These are phyloP conservation scores for Eristalis intricaria DNA, from an alignment of 2,888 invertebrate genomes.

Conservation along the genomic window DNA sequence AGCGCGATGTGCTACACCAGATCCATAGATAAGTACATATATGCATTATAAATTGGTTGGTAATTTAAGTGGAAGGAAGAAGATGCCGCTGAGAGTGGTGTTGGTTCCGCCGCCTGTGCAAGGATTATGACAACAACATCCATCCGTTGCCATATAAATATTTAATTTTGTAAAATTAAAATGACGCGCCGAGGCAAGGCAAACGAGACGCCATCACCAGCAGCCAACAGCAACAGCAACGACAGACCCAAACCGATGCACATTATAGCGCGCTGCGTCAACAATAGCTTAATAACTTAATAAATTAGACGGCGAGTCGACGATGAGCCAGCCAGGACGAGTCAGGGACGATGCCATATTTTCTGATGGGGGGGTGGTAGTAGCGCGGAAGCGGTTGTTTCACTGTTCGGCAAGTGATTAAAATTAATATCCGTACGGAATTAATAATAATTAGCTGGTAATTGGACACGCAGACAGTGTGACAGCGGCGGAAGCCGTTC, in stretches of 20 bases:
- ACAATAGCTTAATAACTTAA: slow-evolving; percentile 71
- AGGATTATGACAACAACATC: slow-evolving; percentile 57
- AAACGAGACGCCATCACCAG: not conserved
- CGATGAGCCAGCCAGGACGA: not conserved
- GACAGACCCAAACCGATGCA: slow-evolving; percentile 27
- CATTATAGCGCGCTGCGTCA: slow-evolving; percentile 41
- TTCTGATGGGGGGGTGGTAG: not conserved
- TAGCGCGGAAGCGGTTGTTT: slow-evolving; percentile 4
- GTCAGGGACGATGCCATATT: not conserved
- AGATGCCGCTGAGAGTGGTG: slow-evolving; percentile 6
- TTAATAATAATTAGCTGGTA: slow-evolving; percentile 71
- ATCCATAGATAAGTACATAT: not conserved
- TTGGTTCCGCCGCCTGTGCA: not conserved
- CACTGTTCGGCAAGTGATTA: slow-evolving; percentile 66
- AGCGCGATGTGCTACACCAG: slow-evolving; percentile 2
- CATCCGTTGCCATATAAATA: slow-evolving; percentile 64
- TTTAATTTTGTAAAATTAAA: slow-evolving; percentile 70
- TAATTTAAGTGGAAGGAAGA: slow-evolving; percentile 67
- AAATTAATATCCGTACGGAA: slow-evolving; percentile 70
- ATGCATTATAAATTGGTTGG: slow-evolving; percentile 65
- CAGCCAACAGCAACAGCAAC: slow-evolving; percentile 4
- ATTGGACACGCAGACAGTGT: slow-evolving; percentile 67
- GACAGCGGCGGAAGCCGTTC: slow-evolving; percentile 41
- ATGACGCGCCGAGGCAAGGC: slow-evolving; percentile 14
- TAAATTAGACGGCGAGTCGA: slow-evolving; percentile 61